Conservation (phyloP, 1,140 invertebrate species). For the Leptopilina boulardi region DNA sequence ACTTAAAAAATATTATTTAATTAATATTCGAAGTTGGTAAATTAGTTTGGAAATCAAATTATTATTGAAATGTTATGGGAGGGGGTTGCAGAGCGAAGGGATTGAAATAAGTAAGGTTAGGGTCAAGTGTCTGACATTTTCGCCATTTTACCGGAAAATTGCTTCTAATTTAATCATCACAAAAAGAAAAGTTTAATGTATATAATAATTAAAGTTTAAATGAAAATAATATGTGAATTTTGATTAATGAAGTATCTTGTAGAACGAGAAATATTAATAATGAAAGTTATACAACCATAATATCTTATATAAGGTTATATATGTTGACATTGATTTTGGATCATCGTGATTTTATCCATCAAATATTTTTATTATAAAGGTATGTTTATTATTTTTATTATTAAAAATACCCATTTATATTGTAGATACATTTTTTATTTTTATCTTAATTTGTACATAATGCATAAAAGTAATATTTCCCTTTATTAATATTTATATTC, state of each 20-base stretch:
- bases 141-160: too few species aligned
- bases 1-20: too few species aligned
- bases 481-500: neutral
- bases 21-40: too few species aligned
- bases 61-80: too few species aligned
- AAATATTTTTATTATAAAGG: neutral
- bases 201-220: too few species aligned
- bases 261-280: neutral
- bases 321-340: conserved; percentile 1
- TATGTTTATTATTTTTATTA: neutral
- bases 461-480: neutral
- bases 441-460: neutral
- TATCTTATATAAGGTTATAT: neutral
- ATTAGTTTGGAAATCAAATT: too few species aligned
- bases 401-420: neutral
- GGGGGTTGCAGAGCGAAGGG: too few species aligned
- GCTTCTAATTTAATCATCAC: too few species aligned
- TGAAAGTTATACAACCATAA: neutral
- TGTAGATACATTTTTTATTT: neutral
- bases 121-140: too few species aligned
- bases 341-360: neutral
- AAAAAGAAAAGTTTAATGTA: too few species aligned
- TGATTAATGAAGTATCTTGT: neutral
- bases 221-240: neutral
- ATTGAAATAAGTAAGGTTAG: too few species aligned